Conservation (phyloP, 2,888 invertebrate species). For the Hydraecia micacea region DNA sequence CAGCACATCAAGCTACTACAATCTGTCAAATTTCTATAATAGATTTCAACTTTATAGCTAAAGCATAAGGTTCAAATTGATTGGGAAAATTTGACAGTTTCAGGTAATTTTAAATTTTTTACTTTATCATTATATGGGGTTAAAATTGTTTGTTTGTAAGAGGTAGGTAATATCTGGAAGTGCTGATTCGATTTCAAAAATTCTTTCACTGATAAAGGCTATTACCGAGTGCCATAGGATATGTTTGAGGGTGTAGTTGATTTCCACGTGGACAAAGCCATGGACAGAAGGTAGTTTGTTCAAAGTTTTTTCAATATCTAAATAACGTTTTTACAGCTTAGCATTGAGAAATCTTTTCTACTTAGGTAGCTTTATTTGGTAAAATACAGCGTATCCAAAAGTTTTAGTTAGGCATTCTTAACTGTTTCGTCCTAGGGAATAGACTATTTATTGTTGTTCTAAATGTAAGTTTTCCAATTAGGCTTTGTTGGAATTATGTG, state of each 20-base stretch:
- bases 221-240: neutral
- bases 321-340: neutral
- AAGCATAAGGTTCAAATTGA: too few species aligned
- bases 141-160: neutral
- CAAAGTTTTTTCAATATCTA: too few species aligned
- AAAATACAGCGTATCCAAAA: neutral
- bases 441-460: conserved; percentile 9
- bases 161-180: neutral
- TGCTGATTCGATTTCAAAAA: neutral
- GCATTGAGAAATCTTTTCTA: neutral
- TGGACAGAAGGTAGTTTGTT: neutral
- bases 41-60: too few species aligned
- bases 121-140: too few species aligned
- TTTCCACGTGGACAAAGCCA: neutral
- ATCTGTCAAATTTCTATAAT: too few species aligned
- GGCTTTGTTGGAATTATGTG: neutral
- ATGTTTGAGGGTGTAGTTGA: neutral
- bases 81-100: too few species aligned
- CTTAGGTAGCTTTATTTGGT: neutral
- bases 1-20: too few species aligned
- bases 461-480: conserved; percentile 10
- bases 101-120: too few species aligned
- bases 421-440: neutral
- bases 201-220: neutral
- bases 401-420: neutral